Evolutionary conservation across 2,797 vertebrate species (phyloP).

Genomic region (Dermochelys coriacea): DNA sequence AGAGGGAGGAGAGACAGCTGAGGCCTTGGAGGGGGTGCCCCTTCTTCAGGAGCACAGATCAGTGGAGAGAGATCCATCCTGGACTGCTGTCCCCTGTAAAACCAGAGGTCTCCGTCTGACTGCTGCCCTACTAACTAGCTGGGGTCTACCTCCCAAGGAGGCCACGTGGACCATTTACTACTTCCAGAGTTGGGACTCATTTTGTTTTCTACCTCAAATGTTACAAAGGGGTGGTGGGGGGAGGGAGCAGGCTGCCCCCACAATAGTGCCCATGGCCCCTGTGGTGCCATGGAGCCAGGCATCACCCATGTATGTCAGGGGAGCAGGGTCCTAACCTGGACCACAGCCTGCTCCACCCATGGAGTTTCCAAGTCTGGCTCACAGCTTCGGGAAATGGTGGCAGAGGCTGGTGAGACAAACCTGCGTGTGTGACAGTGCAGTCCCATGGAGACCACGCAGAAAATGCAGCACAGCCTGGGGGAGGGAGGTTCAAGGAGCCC

Average conservation of each 20-base stretch:
- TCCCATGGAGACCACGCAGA: too few relatives aligned
- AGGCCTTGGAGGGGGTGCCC: not conserved
- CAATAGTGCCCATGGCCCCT: too few relatives aligned
- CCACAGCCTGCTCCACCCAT: not conserved
- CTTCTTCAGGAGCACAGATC: not conserved
- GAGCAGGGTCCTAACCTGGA: not conserved
- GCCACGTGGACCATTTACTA: not conserved
- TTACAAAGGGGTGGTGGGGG: not conserved
- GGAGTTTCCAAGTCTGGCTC: not conserved
- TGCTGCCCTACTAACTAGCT: not conserved
- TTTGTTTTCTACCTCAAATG: not conserved
- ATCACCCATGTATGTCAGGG: not conserved
- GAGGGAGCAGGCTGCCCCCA: too few relatives aligned
- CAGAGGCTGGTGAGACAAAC: not conserved
- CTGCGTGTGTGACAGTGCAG: not conserved
- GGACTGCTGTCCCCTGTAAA: not conserved
- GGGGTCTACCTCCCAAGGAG: not conserved
- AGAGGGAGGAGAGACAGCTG: not conserved
- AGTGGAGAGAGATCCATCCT: not conserved
- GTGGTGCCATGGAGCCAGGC: not conserved
- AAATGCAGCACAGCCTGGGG: not conserved
- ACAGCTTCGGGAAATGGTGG: not conserved
- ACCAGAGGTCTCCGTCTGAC: not conserved
- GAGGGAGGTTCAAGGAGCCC: not conserved
- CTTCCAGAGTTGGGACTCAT: not conserved